These are phyloP conservation scores for Leptopilina drosophilae DNA, from an alignment of 2,888 invertebrate species.

Conservation along the genomic window DNA sequence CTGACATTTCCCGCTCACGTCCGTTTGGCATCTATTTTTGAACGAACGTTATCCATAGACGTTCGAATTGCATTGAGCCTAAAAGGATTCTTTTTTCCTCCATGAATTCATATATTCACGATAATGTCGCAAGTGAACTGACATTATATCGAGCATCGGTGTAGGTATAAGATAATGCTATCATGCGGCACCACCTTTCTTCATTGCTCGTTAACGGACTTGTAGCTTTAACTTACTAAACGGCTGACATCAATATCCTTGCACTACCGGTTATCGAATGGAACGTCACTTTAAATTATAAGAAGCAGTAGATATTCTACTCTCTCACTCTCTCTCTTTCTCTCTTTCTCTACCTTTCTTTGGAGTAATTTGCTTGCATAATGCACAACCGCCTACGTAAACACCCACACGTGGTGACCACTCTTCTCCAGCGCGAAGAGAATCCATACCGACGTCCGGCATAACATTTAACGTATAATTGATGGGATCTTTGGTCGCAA, in stretches of 20 bases:
- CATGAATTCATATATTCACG: too few species aligned
- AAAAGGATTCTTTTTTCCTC: too few species aligned
- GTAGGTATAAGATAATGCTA: slow-evolving; percentile 12
- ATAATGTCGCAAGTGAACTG: neutral
- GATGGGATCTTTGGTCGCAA: slow-evolving; percentile 1
- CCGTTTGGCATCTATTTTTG: too few species aligned
- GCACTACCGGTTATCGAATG: slow-evolving; percentile 2
- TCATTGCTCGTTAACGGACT: neutral
- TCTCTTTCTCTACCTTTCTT: too few species aligned
- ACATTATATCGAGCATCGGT: slow-evolving; percentile 4
- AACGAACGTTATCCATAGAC: too few species aligned
- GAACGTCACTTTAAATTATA: slow-evolving; percentile 17
- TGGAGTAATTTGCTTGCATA: slow-evolving; percentile 25
- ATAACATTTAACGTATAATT: neutral
- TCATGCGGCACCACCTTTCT: neutral
- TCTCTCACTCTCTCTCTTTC: neutral
- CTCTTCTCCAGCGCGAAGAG: slow-evolving; percentile 2
- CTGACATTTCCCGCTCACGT: too few species aligned
- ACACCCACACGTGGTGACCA: slow-evolving; percentile 1
- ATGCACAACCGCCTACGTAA: slow-evolving; percentile 20
- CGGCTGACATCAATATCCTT: slow-evolving; percentile 15
- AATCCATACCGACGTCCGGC: slow-evolving; percentile 4
- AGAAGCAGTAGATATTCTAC: slow-evolving; percentile 20
- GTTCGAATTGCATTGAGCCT: too few species aligned
- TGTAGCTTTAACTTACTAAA: neutral